phyloP scores from a whole-genome alignment of 2,113 vertebrate species.

The Lasiurus borealis region DNA sequence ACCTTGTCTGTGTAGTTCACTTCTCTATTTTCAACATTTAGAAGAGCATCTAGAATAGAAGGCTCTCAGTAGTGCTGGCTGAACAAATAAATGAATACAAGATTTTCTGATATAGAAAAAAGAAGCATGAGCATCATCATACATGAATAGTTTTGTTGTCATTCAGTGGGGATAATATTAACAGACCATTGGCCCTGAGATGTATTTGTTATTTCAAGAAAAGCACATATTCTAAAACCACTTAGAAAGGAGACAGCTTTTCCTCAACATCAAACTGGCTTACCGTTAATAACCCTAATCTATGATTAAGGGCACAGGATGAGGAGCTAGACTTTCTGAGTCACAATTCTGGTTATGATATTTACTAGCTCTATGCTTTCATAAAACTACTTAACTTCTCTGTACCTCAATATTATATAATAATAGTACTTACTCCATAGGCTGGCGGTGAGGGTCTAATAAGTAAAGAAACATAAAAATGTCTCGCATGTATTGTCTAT shows the following conservation, averaged over 20 bases:
- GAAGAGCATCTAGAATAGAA: neutral
- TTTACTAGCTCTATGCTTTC: neutral
- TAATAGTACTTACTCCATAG: neutral
- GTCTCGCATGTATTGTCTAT: neutral
- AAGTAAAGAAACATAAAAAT: neutral
- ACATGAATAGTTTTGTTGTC: neutral
- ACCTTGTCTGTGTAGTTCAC: neutral
- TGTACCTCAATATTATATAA: neutral
- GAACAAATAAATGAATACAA: neutral
- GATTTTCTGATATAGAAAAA: neutral
- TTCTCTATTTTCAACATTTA: slow-evolving; percentile 21
- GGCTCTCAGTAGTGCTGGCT: neutral
- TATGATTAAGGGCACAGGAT: neutral
- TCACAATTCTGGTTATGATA: neutral
- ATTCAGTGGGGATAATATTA: neutral
- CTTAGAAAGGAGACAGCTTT: neutral
- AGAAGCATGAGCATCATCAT: neutral
- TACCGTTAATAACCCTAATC: neutral
- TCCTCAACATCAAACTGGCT: neutral
- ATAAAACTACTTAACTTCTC: neutral
- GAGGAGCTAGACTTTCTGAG: neutral
- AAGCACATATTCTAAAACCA: neutral
- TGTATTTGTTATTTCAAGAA: slow-evolving; percentile 24
- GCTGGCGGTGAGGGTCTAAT: neutral
- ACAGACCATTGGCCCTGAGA: neutral